Evolutionary conservation across 2,888 invertebrate genomes (phyloP), one percentile per base, ranked within the genome.

Genomic region (Philereme transversata): DNA sequence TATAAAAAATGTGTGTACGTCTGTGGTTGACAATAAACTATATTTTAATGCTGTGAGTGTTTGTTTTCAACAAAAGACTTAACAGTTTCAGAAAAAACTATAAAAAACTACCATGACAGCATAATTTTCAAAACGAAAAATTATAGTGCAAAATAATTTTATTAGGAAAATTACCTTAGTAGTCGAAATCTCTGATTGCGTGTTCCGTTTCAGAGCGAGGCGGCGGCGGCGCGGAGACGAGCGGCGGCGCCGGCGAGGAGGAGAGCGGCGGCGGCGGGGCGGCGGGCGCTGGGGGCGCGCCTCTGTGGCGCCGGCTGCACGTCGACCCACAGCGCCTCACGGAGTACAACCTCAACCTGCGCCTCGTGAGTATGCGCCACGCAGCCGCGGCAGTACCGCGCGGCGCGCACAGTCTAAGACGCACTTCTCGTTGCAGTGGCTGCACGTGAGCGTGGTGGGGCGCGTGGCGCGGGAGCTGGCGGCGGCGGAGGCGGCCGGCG

Each of bases 391-490:
- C n/a, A n/a, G n/a, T n/a, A n/a, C n/a, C n/a, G n/a, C n/a, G n/a
- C 36, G 36, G 36, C 36, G 36, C 36, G 36, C n/a, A n/a, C n/a
- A 36, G 36, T 36, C 36, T 36, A 5, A 36, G 5, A 5, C 36
- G 36, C 5, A 22, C 22, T 1, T 38, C 0, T 9, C 40, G n/a
- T 6, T 62, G 56, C 84, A 96, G 97, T 98, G 98, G 98, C 93
- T 98, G 68, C 96, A 97, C 62, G 94, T 95, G 73, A 98, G 97
- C 4, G 95, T 98, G 68, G 88, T 98, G 62, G 93, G 94, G 78
- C 94, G 96, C 36, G 87, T 98, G 55, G 95, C 95, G 35, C 90
- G 90, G 51, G 97, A 97, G 91, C 95, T 98, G 74, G 94, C 94
- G 64, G 90, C 88, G 54, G 94, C 96, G 43, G 96, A 97, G 83